Base-by-base conservation (phyloP, 1,140 invertebrate genomes). In the Drosophila varians region DNA sequence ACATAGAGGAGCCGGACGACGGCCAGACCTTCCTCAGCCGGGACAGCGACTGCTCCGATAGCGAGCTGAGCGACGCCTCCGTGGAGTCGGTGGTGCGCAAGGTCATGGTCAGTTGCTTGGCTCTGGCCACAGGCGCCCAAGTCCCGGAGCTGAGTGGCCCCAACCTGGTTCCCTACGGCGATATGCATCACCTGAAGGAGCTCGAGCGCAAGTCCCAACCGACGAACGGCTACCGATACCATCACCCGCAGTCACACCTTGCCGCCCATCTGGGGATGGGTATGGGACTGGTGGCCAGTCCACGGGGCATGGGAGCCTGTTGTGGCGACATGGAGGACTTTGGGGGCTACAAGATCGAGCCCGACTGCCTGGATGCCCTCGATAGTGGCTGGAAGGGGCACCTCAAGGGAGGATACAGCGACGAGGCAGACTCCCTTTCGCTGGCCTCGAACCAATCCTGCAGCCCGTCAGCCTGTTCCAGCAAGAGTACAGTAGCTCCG, bases 81-180 rank as follows among this genome's bases (percentile, higher is more conserved):
- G 25, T 87, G 8, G 69, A 77, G 43, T 87, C 82, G 0, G 56
- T 87, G 70, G 83, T 87, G 11, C 61, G 77, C 0, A 58, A 71
- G 16, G 71, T 87, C 3, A 75, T 84, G 4, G 58, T 71, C 0
- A 58, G 60, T 6, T 87, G 83, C 4, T 18, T 88, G 42, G 82
- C 82, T 0, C 1, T 16, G n/a, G 82, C 83, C n/a, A 82, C 83
- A 3, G 66, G 64, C 1, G 56, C 74, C 0, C 45, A 74, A n/a
- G 4, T 74, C 19, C 82, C 77, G 9, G 74, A 87, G 19, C 40
- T 87, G 0, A 64, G 43, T 40, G 82, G 82, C 0, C 74, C 82
- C 2, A 87, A 87, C 65, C 45, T 87, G 40, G 77, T 87, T 42
- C 82, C 82, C 43, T 87, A 74, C 31, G 82, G 82, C 3, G 83